Conservation (phyloP, 2,888 invertebrate species). For the Reticulitermes lucifugus region DNA sequence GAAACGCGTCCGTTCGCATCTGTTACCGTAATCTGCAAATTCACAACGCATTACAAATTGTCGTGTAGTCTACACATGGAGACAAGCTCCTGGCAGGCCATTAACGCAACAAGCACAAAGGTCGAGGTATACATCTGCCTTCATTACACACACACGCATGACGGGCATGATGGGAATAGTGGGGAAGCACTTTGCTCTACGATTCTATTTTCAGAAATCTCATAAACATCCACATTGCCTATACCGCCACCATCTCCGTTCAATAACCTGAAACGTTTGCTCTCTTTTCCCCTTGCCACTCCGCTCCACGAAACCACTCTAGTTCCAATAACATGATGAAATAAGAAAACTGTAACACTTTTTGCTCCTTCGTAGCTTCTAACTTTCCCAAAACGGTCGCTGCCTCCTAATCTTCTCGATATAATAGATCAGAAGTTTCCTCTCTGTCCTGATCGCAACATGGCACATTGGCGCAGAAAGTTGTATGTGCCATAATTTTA, state of each 20-base stretch:
- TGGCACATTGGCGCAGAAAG: not conserved
- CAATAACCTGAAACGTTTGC: slow-evolving; percentile 35
- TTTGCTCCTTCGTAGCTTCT: not conserved
- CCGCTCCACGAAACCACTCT: not conserved
- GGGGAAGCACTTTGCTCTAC: not conserved
- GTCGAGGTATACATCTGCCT: not conserved
- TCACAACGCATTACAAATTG: no score
- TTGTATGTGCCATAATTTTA: not conserved
- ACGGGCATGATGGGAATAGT: not conserved
- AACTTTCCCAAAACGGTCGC: not conserved
- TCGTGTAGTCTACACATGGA: no score
- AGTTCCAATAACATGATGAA: not conserved
- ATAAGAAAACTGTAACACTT: not conserved
- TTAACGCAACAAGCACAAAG: not conserved
- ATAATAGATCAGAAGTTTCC: not conserved
- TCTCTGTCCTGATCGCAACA: not conserved
- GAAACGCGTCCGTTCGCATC: no score
- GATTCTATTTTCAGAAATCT: slow-evolving; percentile 33
- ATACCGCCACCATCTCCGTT: slow-evolving; percentile 13
- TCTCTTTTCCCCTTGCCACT: no score
- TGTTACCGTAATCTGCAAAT: no score
- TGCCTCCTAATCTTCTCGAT: not conserved
- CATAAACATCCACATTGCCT: slow-evolving; percentile 33
- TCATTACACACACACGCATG: not conserved
- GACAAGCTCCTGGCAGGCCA: no score